These are phyloP conservation scores for Sarotherodon lohbergeri DNA, from an alignment of 2,113 vertebrate species.

Conservation along the genomic window DNA sequence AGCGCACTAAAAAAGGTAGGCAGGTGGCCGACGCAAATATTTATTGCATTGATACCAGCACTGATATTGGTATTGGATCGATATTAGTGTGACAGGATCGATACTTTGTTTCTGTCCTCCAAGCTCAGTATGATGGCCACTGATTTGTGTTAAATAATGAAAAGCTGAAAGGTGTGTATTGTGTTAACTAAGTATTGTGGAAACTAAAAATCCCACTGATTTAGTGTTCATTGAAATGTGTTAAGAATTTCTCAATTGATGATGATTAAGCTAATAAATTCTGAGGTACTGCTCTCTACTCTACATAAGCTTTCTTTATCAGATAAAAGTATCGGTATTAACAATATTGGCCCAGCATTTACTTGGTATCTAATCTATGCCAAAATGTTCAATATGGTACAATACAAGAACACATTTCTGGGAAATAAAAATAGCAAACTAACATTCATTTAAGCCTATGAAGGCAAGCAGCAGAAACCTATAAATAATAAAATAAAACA, in stretches of 20 bases:
- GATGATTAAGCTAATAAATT: background rate
- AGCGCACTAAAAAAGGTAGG: background rate
- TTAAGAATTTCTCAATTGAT: background rate
- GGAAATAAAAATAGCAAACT: background rate
- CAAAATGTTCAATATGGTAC: background rate
- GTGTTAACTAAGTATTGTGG: background rate
- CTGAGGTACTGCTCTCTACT: background rate
- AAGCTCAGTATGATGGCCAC: background rate
- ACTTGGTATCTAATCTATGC: background rate
- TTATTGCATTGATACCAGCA: background rate
- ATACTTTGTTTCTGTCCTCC: background rate
- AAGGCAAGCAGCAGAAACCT: background rate
- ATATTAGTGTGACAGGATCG: background rate
- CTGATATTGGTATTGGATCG: background rate
- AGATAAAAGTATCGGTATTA: background rate
- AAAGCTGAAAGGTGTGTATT: background rate
- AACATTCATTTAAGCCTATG: background rate
- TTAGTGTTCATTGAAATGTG: background rate
- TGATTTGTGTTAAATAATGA: background rate
- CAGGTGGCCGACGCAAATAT: background rate
- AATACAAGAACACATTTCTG: background rate
- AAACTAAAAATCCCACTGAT: background rate
- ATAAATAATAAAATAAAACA: background rate
- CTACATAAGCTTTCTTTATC: background rate
- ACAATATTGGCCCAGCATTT: background rate